Percentiles rank a stretch among this genome's conserved stretches.
These are phyloP conservation scores for Choristoneura rosaceana DNA, from an alignment of 2,888 invertebrate species.

Conservation along the genomic window DNA sequence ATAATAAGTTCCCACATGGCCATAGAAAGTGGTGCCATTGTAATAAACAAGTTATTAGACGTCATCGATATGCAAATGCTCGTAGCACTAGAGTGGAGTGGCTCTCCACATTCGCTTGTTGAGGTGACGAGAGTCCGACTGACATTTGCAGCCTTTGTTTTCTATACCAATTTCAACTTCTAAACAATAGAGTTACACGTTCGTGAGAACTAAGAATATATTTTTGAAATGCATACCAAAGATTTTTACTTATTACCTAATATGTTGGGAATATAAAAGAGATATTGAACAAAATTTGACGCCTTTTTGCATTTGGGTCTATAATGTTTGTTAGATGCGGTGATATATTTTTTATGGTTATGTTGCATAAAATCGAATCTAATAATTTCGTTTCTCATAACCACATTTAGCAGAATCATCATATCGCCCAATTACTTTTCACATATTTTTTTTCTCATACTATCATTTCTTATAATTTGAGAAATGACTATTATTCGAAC, in stretches of 20 bases:
- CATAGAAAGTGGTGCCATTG: slow-evolving; percentile 17
- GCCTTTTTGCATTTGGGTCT: not conserved
- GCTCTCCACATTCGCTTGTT: slow-evolving; percentile 58
- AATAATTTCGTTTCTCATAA: no score
- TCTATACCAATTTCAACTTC: slow-evolving; percentile 49
- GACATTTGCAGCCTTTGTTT: slow-evolving; percentile 77
- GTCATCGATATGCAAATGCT: slow-evolving; percentile 82
- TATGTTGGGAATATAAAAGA: not conserved
- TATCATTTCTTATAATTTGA: no score
- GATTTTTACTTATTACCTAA: slow-evolving; percentile 26
- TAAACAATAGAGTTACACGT: slow-evolving; percentile 45
- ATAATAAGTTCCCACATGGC: slow-evolving; percentile 25
- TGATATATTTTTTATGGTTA: slow-evolving; percentile 20
- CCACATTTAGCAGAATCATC: no score
- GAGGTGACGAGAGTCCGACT: slow-evolving; percentile 60
- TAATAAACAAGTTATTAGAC: slow-evolving; percentile 44
- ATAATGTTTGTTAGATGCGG: slow-evolving; percentile 4
- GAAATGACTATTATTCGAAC: no score
- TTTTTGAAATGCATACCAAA: slow-evolving; percentile 41
- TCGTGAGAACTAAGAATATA: slow-evolving; percentile 63
- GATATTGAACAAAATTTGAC: not conserved
- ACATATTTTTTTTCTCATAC: no score
- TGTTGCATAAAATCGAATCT: no score
- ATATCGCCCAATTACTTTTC: no score
- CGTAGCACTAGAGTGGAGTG: slow-evolving; percentile 62